Percentiles rank a stretch among this genome's conserved stretches.
Evolutionary conservation across 2,888 invertebrate genomes (phyloP).

Genomic region (Endomychus coccineus): DNA sequence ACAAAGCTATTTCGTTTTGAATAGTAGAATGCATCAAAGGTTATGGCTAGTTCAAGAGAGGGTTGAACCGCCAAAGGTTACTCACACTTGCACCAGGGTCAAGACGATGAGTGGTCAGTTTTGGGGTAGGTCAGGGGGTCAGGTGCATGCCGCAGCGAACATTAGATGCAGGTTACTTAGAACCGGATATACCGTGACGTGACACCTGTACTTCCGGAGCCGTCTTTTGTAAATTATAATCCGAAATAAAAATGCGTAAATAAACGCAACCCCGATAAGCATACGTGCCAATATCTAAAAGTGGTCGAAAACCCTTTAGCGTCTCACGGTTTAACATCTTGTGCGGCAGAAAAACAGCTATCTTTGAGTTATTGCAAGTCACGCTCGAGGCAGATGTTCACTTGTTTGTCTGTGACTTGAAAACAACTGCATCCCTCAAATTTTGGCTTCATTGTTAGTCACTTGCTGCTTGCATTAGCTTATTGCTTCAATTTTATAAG

Average conservation of each 20-base stretch:
- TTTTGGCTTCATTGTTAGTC: slow-evolving; percentile 13
- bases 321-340: slow-evolving; percentile 17
- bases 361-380: slow-evolving; percentile 37
- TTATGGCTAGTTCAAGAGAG: no score
- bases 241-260: neutral
- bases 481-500: no score
- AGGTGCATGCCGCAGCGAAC: no score
- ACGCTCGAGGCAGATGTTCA: slow-evolving; percentile 39
- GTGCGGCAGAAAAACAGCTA: slow-evolving; percentile 22
- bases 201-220: slow-evolving; percentile 1
- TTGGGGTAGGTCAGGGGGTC: slow-evolving; percentile 16
- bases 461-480: no score
- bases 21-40: no score
- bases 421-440: slow-evolving; percentile 31
- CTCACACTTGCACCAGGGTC: no score
- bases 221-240: neutral
- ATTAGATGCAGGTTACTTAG: slow-evolving; percentile 9
- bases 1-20: no score
- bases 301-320: no score
- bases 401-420: slow-evolving; percentile 32
- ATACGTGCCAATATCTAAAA: no score
- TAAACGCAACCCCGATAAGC: no score
- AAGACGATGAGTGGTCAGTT: no score
- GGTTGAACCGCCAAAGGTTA: no score
- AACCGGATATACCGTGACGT: slow-evolving; percentile 8